Base-by-base conservation (phyloP, 1,140 invertebrate species). In the Propsilocerus akamusi region DNA sequence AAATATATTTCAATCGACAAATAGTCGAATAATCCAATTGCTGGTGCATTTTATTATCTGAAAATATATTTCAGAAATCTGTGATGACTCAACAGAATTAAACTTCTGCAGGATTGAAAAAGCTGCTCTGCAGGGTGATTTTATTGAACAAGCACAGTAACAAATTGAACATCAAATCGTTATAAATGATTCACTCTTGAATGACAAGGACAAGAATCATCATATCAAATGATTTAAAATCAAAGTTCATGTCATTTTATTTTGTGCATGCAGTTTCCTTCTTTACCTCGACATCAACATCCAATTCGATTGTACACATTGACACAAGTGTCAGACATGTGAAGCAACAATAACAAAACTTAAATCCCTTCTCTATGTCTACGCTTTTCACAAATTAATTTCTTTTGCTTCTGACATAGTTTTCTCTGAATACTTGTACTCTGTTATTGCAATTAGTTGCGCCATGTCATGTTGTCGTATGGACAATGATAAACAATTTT, bases 211-310 rank as follows among this genome's bases (percentile, higher is more conserved):
- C n/a, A n/a, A n/a, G n/a, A n/a, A n/a, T n/a, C n/a, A n/a, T n/a
- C n/a, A n/a, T n/a, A n/a, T n/a, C n/a, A n/a, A n/a, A n/a, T n/a
- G 34, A 41, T 20, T 41, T 41, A 41, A 41, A 41, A 41, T 41
- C 34, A 41, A 41, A 41, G 34, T 41, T 41, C 34, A 41, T 41
- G 34, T 41, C 17, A n/a, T n/a, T n/a, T n/a, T n/a, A n/a, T n/a
- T n/a, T n/a, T n/a, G n/a, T n/a, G n/a, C n/a, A n/a, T n/a, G n/a
- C n/a, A n/a, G n/a, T n/a, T n/a, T n/a, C n/a, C n/a, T n/a, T n/a
- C n/a, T n/a, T n/a, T n/a, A n/a, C n/a, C n/a, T n/a, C n/a, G n/a
- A n/a, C n/a, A n/a, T n/a, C n/a, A n/a, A n/a, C n/a, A n/a, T n/a
- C n/a, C n/a, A n/a, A n/a, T n/a, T n/a, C n/a, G n/a, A n/a, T n/a